Base-by-base conservation (phyloP, 2,888 invertebrate genomes). In the Linhomoeus sp. region DNA sequence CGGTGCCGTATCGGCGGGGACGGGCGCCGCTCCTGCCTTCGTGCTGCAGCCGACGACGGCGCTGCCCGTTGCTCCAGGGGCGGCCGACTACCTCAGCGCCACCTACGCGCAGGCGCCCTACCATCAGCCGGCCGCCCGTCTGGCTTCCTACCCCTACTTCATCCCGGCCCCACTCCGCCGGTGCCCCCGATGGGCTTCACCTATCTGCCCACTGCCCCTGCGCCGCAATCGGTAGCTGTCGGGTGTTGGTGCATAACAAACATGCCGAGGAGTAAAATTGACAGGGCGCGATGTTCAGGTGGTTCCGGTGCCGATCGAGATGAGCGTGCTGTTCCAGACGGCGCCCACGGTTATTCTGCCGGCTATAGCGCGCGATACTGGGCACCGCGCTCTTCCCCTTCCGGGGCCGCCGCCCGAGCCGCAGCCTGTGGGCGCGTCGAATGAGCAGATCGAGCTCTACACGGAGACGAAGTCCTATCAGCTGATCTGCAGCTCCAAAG, bases 351-450 rank as follows among this genome's bases (percentile, higher is more conserved):
- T n/a, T 5, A 12, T 37, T 7, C 19, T 37, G 37, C 37, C 17
- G 3, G 37, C 3, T 17, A n/a, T 37, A n/a, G n/a, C n/a, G n/a
- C n/a, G n/a, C n/a, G n/a, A n/a, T n/a, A n/a, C n/a, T n/a, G n/a
- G n/a, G n/a, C n/a, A n/a, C n/a, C n/a, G n/a, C n/a, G n/a, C n/a
- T n/a, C n/a, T n/a, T n/a, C n/a, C n/a, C n/a, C n/a, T n/a, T n/a
- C n/a, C n/a, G n/a, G n/a, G n/a, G n/a, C n/a, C n/a, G n/a, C n/a
- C n/a, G n/a, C n/a, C n/a, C 3, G 51, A 54, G n/a, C 55, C 55
- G 20, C 50, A 54, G 25, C 56, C 56, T 1, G 43, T 55, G 17
- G 56, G 55, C 12, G 52, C 49, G 1, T 45, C 41, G 17, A 35
- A 36, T 1, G 45, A 43, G 2, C 50, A 52, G 22, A 54, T 56